Evolutionary conservation across 2,888 invertebrate genomes (phyloP).

Genomic region (Digitonthophagus gazella): DNA sequence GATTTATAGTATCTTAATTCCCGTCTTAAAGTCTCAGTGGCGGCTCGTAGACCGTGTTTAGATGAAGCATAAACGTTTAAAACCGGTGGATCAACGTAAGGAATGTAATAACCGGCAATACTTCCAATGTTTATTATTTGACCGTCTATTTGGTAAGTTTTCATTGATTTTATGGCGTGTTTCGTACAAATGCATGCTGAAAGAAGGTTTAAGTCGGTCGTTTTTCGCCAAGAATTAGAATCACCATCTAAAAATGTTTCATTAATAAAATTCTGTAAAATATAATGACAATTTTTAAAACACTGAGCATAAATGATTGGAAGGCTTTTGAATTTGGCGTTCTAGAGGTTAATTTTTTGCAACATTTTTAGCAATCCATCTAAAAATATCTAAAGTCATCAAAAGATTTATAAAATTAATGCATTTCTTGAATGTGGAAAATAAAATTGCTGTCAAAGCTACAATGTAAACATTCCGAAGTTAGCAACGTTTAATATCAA

Average conservation of each 20-base stretch:
- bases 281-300: no score
- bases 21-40: slow-evolving; percentile 34
- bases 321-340: neutral
- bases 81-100: slow-evolving; percentile 23
- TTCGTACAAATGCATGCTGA: slow-evolving; percentile 36
- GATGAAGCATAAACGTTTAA: slow-evolving; percentile 34
- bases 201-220: slow-evolving; percentile 35
- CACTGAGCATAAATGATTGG: no score
- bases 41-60: slow-evolving; percentile 34
- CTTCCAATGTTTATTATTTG: slow-evolving; percentile 39
- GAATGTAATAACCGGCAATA: slow-evolving; percentile 34
- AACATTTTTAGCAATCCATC: no score
- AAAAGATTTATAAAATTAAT: no score
- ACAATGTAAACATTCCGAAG: no score
- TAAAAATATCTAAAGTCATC: no score
- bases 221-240: slow-evolving; percentile 30
- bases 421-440: no score
- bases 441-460: no score
- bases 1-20: slow-evolving; percentile 31
- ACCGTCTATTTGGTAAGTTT: slow-evolving; percentile 32
- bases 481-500: no score
- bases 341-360: no score
- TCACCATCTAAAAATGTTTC: slow-evolving; percentile 30
- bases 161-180: slow-evolving; percentile 37
- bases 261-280: neutral